Base-by-base conservation (phyloP, 2,888 invertebrate genomes). In the Conus canariensis region DNA sequence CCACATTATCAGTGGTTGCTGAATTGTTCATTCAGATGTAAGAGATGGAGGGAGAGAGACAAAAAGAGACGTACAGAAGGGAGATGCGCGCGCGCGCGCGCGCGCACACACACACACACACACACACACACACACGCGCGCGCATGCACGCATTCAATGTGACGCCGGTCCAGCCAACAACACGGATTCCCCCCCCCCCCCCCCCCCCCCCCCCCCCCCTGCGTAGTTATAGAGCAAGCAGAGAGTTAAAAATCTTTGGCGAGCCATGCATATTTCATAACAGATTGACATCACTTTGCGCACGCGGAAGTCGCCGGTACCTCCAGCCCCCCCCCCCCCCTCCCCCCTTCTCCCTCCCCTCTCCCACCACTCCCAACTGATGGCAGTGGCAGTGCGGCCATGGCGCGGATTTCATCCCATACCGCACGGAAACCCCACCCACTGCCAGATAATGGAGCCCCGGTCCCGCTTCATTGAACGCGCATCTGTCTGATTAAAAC, bases 401-500 rank as follows among this genome's bases (percentile, higher is more conserved):
- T 9, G 80, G 19, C 3, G 80, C 58, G 9, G 83, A 83, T 56
- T 83, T 83, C 83, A 83, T 58, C 19, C 58, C 9, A 25, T 83
- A 58, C 83, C 16, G 83, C 83, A 83, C 58, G 16, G 85, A 59
- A 85, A 85, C 85, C 45, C 45, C 70, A 87, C 67, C 87, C 87
- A 10, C 7, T 8, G 45, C 16, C 30, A 67, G 87, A 70, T 87
- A 70, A 87, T 70, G 87, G 70, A 67, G 87, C 6, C 19, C 14
- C 45, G 25, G 88, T 3, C 22, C 64, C 67, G 89, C 59, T 83
- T 56, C 64, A 64, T 56, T 82, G 89, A 64, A 83, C 67, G 16
- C 64, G 22, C 64, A 67, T 90, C 90, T 90, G 85, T 77, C 90
- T 91, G 90, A 91, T 90, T 90, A 90, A 90, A 90, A 90, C 88